phyloP scores from a whole-genome alignment of 2,888 invertebrate species.

The Trissoscelio sp. region DNA sequence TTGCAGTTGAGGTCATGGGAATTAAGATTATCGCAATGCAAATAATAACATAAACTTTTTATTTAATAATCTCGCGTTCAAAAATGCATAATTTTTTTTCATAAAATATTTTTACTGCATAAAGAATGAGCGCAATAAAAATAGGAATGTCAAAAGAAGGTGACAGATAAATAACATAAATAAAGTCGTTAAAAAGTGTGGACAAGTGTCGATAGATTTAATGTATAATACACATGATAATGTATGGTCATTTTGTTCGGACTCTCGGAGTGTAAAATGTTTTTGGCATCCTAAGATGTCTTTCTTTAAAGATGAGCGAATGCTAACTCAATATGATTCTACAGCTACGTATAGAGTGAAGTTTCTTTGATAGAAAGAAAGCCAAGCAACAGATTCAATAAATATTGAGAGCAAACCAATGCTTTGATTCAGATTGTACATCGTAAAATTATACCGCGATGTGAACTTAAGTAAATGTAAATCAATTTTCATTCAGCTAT shows the following conservation, averaged over 20 bases:
- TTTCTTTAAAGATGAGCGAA: constrained; percentile 47
- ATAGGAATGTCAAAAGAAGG: not conserved
- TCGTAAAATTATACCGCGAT: constrained; percentile 22
- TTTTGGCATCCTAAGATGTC: constrained; percentile 24
- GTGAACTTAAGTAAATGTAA: not conserved
- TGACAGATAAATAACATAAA: constrained; percentile 4
- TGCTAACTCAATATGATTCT: constrained; percentile 17
- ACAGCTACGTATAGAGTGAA: constrained; percentile 1
- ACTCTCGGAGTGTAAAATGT: constrained; percentile 27
- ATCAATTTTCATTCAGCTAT: constrained; percentile 13
- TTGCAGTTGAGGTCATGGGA: not conserved
- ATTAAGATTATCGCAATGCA: constrained; percentile 23
- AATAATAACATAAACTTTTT: not conserved
- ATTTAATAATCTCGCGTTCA: not conserved
- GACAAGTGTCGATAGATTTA: constrained; percentile 14
- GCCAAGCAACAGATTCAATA: constrained; percentile 14
- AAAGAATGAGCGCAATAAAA: constrained; percentile 1
- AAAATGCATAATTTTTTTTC: not conserved
- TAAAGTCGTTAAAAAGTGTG: constrained; percentile 3
- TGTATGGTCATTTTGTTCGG: constrained; percentile 10
- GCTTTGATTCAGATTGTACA: constrained; percentile 26
- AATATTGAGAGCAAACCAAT: constrained; percentile 24
- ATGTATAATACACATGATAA: constrained; percentile 33
- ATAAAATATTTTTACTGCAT: not conserved
- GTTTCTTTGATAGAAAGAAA: constrained; percentile 25